A percentile compares a stretch with the other conserved stretches of the same genome.
Evolutionary conservation across 2,888 invertebrate species (phyloP).

Genomic region (Pandemis cinnamomeana): DNA sequence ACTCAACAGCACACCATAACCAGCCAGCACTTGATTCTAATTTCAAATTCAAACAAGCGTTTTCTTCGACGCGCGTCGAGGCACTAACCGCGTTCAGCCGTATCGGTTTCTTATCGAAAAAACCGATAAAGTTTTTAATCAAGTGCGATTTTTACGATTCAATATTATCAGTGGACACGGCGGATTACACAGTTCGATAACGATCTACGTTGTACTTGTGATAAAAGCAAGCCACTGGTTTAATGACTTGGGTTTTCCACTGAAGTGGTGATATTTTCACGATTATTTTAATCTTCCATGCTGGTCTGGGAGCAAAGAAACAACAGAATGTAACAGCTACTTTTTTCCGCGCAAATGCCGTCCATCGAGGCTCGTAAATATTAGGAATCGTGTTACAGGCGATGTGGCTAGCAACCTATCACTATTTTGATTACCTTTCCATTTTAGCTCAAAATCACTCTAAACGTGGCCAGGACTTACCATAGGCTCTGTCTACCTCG

Average conservation of each 20-base stretch:
- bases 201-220: constrained; percentile 67
- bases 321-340: too few relatives aligned
- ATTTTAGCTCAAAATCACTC: too few relatives aligned
- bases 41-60: constrained; percentile 37
- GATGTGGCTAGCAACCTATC: too few relatives aligned
- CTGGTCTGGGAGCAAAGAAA: background rate
- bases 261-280: constrained; percentile 27
- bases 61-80: constrained; percentile 31
- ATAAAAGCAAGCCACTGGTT: constrained; percentile 53
- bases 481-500: too few relatives aligned
- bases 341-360: too few relatives aligned
- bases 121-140: constrained; percentile 70
- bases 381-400: too few relatives aligned
- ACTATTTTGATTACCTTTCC: too few relatives aligned
- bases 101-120: constrained; percentile 50
- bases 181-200: constrained; percentile 79
- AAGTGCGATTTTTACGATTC: constrained; percentile 80
- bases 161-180: constrained; percentile 76
- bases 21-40: constrained; percentile 34
- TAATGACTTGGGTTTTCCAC: constrained; percentile 44
- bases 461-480: too few relatives aligned
- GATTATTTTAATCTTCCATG: constrained; percentile 1
- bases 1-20: constrained; percentile 22
- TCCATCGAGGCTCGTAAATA: too few relatives aligned
- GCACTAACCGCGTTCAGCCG: constrained; percentile 43